Conservation (phyloP, 1,140 invertebrate species). For the Halictus rubicundus region DNA sequence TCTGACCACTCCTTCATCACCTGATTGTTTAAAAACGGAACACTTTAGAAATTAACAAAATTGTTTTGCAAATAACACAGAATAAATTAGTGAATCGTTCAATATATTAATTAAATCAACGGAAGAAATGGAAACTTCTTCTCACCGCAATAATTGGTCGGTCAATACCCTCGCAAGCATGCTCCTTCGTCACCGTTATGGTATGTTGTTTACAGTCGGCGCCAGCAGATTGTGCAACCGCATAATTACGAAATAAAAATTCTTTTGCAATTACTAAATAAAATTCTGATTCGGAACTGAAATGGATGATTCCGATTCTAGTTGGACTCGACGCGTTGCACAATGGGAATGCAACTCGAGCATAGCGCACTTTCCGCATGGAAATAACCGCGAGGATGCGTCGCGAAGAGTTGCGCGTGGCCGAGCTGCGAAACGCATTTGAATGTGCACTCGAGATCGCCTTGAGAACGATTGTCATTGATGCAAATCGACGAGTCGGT, state of each 20-base stretch:
- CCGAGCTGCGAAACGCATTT: conserved; percentile 23
- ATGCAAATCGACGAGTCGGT: conserved; percentile 12
- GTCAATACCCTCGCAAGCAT: neutral
- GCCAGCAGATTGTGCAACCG: conserved; percentile 29
- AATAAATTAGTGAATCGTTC: too few species aligned
- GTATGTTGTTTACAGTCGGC: conserved; percentile 37
- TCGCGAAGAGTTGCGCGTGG: conserved; percentile 10
- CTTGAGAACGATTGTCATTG: conserved; percentile 14
- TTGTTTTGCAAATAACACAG: too few species aligned
- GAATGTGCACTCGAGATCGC: conserved; percentile 8
- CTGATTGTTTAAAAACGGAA: too few species aligned
- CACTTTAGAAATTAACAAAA: too few species aligned
- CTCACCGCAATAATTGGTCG: neutral
- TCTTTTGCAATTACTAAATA: too few species aligned
- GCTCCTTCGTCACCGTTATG: neutral
- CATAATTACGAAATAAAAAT: too few species aligned
- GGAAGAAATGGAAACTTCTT: too few species aligned
- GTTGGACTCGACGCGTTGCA: too few species aligned
- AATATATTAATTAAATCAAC: too few species aligned
- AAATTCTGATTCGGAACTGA: too few species aligned
- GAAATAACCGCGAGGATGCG: neutral
- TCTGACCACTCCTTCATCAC: too few species aligned
- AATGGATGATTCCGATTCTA: neutral
- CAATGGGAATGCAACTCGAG: neutral
- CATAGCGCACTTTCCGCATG: too few species aligned